Percentiles rank a stretch among this genome's conserved stretches.
These are phyloP conservation scores for Diplodus puntazzo DNA, from an alignment of 2,797 vertebrate species.

Conservation along the genomic window DNA sequence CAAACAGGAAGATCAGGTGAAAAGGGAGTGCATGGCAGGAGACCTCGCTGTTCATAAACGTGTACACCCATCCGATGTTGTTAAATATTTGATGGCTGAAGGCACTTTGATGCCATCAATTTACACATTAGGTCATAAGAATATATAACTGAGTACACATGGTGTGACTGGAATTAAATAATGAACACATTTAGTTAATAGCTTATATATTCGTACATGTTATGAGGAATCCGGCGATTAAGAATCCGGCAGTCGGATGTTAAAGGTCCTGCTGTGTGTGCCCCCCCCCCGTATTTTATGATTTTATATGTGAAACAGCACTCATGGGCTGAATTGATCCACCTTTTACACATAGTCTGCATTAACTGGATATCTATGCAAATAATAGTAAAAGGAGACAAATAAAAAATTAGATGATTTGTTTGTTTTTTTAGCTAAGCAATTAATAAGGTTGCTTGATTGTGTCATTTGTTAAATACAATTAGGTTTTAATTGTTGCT, in stretches of 20 bases:
- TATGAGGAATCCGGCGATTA: conserved; percentile 17
- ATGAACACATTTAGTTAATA: conserved; percentile 60
- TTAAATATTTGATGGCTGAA: conserved; percentile 81
- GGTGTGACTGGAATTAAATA: conserved; percentile 54
- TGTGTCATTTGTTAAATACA: neutral
- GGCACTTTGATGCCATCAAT: conserved; percentile 75
- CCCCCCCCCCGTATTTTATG: neutral
- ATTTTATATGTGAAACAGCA: neutral
- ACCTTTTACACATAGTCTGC: neutral
- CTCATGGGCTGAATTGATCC: conserved; percentile 7
- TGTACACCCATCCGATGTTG: conserved; percentile 58
- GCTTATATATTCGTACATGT: conserved; percentile 45
- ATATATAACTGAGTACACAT: conserved; percentile 55
- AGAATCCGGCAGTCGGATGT: conserved; percentile 34
- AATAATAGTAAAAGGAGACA: neutral
- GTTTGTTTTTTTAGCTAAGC: neutral
- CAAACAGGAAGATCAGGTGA: conserved; percentile 50
- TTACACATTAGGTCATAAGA: conserved; percentile 72
- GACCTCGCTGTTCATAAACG: conserved; percentile 64
- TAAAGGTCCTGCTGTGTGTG: conserved; percentile 31
- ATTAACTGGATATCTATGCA: neutral
- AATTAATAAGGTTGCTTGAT: neutral
- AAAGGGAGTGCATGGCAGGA: conserved; percentile 40
- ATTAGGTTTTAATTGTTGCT: neutral
- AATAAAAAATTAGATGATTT: neutral